These are phyloP conservation scores for Umimayanthus kanabou DNA, from an alignment of 92 coral and sea anemone genomes.

Conservation along the genomic window DNA sequence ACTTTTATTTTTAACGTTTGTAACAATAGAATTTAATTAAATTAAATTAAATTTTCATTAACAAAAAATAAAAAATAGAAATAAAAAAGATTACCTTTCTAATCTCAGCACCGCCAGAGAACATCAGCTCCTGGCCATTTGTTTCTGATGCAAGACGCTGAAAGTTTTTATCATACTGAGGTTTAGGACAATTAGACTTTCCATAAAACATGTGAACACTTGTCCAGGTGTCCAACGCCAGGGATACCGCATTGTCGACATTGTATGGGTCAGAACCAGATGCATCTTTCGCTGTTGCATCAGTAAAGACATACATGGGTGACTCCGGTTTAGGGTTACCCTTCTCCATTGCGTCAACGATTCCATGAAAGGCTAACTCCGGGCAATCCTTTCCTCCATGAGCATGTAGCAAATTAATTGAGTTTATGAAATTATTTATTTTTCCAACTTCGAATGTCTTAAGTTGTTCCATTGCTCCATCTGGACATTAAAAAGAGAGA, in stretches of 20 bases:
- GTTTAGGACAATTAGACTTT: constrained; percentile 29
- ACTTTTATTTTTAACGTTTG: too few relatives aligned
- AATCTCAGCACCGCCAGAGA: constrained; percentile 9
- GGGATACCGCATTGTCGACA: constrained; percentile 58
- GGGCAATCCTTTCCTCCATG: constrained; percentile 62
- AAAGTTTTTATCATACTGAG: not conserved
- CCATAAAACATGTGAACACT: constrained; percentile 68
- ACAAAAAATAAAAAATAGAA: too few relatives aligned
- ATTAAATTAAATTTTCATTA: too few relatives aligned
- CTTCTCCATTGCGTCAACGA: constrained; percentile 60
- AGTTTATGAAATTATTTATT: not conserved
- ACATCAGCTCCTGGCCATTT: not conserved
- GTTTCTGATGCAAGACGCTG: not conserved
- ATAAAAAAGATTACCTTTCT: not conserved
- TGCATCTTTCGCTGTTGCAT: constrained; percentile 59
- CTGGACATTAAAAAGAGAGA: too few relatives aligned
- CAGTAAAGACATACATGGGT: constrained; percentile 76
- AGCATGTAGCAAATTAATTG: constrained; percentile 1
- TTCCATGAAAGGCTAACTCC: constrained; percentile 64
- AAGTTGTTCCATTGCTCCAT: too few relatives aligned
- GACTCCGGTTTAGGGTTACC: constrained; percentile 53
- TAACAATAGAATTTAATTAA: too few relatives aligned
- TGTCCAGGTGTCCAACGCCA: constrained; percentile 54
- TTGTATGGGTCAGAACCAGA: constrained; percentile 37
- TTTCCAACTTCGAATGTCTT: too few relatives aligned